phyloP scores from a whole-genome alignment of 2,797 vertebrate species.

The Pipistrellus pygmaeus region DNA sequence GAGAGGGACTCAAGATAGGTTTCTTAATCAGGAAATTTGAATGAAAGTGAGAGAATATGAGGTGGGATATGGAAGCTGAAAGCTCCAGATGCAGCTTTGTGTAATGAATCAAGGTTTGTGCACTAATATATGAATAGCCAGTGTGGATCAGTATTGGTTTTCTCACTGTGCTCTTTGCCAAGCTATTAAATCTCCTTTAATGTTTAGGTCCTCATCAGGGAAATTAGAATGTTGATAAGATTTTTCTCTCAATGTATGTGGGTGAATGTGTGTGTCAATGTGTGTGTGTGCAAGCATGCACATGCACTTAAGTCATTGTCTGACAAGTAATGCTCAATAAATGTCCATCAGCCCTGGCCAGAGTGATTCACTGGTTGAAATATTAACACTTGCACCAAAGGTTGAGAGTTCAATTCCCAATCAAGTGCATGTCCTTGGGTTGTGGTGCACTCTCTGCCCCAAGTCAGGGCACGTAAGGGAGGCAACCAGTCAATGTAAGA shows the following conservation, averaged over 20 bases:
- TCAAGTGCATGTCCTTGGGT: no score
- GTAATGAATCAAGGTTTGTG: background rate
- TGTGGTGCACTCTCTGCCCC: no score
- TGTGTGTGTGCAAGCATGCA: no score
- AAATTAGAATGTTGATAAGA: background rate
- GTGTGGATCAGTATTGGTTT: background rate
- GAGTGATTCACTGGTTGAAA: no score
- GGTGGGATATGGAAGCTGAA: background rate
- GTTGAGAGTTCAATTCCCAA: no score
- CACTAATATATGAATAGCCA: background rate
- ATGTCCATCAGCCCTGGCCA: background rate
- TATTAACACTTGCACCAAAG: no score
- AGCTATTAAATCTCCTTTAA: background rate
- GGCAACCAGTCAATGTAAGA: no score
- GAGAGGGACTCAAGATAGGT: background rate
- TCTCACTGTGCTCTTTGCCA: background rate
- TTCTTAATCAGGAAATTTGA: background rate
- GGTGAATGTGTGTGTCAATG: background rate
- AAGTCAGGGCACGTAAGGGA: no score
- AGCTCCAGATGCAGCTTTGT: background rate
- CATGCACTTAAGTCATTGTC: background rate
- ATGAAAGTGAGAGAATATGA: background rate
- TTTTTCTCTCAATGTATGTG: background rate
- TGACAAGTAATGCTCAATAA: background rate
- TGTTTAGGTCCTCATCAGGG: background rate